Conservation (phyloP, 1,140 invertebrate species). For the Drosophila kepulauana region DNA sequence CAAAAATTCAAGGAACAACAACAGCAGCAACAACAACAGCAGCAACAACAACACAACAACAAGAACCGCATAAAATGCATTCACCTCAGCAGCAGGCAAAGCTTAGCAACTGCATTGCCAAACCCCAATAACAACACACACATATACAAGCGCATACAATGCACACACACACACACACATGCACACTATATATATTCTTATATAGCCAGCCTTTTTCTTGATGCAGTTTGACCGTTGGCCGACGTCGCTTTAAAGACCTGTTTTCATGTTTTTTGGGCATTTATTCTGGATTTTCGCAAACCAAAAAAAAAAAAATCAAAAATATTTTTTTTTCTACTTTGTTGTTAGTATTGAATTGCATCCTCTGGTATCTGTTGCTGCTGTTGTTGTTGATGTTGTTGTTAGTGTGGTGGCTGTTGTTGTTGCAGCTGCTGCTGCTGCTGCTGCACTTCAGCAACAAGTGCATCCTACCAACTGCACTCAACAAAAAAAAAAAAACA, state of each 20-base stretch:
- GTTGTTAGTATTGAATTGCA: conserved; percentile 80
- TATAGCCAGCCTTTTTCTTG: conserved; percentile 64
- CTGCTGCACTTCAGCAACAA: conserved; percentile 75
- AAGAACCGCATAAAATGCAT: conserved; percentile 72
- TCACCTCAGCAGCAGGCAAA: conserved; percentile 55
- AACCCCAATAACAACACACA: conserved; percentile 58
- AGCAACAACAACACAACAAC: conserved; percentile 26
- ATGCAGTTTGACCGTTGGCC: conserved; percentile 81
- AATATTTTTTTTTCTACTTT: conserved; percentile 60
- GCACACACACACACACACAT: conserved; percentile 23
- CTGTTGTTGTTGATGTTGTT: conserved; percentile 25
- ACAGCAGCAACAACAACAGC: conserved; percentile 33
- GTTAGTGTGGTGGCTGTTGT: conserved; percentile 17
- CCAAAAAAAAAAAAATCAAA: conserved; percentile 12
- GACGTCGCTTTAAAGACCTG: conserved; percentile 71
- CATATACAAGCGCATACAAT: conserved; percentile 11
- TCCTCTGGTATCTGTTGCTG: conserved; percentile 52
- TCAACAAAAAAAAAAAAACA: conserved; percentile 3
- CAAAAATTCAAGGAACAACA: conserved; percentile 17
- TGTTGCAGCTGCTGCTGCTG: conserved; percentile 46
- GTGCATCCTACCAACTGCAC: conserved; percentile 57
- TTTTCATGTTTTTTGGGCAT: conserved; percentile 82
- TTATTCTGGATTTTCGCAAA: conserved; percentile 75
- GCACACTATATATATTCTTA: conserved; percentile 37
- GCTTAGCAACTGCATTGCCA: conserved; percentile 77